Evolutionary conservation across 2,113 vertebrate species (phyloP), one percentile per base, ranked within the genome.

Genomic region (Podarcis raffonei): DNA sequence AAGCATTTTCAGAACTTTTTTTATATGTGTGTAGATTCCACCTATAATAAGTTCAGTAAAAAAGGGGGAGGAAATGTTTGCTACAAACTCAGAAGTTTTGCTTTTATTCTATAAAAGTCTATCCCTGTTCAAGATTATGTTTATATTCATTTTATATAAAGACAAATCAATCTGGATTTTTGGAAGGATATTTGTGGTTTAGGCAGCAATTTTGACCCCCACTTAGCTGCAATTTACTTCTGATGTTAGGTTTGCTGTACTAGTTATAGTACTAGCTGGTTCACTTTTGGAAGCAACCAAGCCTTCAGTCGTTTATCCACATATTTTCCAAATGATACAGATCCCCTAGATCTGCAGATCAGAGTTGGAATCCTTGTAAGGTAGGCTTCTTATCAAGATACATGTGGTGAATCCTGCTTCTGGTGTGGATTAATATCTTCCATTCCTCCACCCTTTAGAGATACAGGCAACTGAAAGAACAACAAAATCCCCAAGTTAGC

Each of bases 241-340:
- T 62, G 59, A 62, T 1, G 16, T 62, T 62, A 62, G 16, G 59
- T 18, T 62, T 62, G 59, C 59, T 4, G 59, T 20, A 15, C 18
- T 20, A 20, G 48, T 53, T 53, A 80, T 25, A 6, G 0, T n/a
- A 82, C 81, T 75, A 65, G 25, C 27, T 53, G n/a, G 2, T 32
- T 86, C 57, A 3, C 5, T 1, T 62, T 79, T 30, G 72, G 89
- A 72, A 92, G 78, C 42, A 32, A 4, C 23, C 13, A 66, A 77
- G 8, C 0, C 0, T 1, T 0, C 20, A 35, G 0, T 53, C 48
- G 48, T 35, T 2, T 6, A 83, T 6, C 0, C 6, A 81, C 42
- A 84, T 84, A 68, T 79, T 22, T 90, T 23, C 59, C 57, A 71
- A 90, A 25, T 3, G n/a, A 87, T 32, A 57, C 27, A 82, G 74